These are phyloP conservation scores for Hemicordylus capensis DNA, from an alignment of 2,113 vertebrate species.

Conservation along the genomic window DNA sequence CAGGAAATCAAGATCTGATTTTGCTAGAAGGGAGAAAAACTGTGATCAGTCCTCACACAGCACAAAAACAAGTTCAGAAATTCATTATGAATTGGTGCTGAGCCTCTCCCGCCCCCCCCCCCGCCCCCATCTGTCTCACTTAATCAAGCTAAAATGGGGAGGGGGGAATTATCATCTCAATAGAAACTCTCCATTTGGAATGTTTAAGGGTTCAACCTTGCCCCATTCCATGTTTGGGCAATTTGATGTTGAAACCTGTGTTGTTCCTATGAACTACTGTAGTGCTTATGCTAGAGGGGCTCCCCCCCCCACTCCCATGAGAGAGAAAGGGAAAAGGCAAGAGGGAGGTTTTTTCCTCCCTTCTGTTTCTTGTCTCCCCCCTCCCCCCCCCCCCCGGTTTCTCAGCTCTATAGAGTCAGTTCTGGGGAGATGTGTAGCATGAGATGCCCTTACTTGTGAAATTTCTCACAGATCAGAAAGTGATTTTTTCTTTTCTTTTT, in stretches of 20 bases:
- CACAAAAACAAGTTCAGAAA: neutral
- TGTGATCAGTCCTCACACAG: neutral
- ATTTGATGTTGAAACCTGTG: neutral
- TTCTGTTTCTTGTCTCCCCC: no score
- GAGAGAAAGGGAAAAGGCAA: neutral
- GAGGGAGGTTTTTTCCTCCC: neutral
- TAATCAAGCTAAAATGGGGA: no score
- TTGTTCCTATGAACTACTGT: neutral
- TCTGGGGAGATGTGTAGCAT: no score
- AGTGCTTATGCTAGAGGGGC: neutral
- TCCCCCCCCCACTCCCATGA: neutral
- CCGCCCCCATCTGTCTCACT: neutral
- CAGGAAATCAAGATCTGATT: neutral
- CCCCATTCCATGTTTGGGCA: neutral
- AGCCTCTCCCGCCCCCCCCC: no score
- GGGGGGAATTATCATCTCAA: neutral
- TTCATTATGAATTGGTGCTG: neutral
- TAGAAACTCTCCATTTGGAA: neutral
- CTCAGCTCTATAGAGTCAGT: neutral
- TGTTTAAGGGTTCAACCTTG: neutral
- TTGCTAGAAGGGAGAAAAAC: neutral
- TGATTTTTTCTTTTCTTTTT: no score
- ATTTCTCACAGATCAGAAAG: no score
- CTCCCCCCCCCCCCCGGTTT: no score
- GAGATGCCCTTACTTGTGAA: no score